These are phyloP conservation scores for Otolemur crassicaudatus DNA, from an alignment of 2,797 vertebrate species.

Conservation along the genomic window DNA sequence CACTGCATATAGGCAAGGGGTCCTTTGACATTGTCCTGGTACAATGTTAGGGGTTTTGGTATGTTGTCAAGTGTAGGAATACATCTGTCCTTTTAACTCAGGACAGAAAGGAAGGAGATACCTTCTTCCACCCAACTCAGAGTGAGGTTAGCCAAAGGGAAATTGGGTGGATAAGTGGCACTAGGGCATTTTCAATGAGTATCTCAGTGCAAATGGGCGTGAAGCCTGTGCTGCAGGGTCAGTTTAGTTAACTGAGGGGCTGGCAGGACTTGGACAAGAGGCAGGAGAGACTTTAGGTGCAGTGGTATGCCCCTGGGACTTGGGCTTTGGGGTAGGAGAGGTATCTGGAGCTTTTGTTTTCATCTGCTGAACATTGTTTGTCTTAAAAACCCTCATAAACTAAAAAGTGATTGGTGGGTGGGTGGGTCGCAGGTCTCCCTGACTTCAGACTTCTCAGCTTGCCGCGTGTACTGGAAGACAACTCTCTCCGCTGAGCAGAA, in stretches of 20 bases:
- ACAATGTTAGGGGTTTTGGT: too few relatives aligned
- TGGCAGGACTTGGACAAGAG: neutral
- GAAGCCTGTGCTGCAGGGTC: neutral
- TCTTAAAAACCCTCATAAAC: neutral
- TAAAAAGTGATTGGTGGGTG: neutral
- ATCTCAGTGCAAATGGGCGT: neutral
- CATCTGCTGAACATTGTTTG: fast-evolving
- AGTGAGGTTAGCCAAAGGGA: neutral
- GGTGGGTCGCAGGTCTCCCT: slow-evolving; percentile 89
- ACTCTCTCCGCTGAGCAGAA: slow-evolving; percentile 82
- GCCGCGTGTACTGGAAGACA: slow-evolving; percentile 92
- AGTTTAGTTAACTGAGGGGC: neutral
- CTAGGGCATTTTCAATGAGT: fast-evolving
- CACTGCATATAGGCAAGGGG: too few relatives aligned
- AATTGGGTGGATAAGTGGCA: neutral
- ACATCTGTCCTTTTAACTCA: fast-evolving
- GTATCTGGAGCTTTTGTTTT: neutral
- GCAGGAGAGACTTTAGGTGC: too few relatives aligned
- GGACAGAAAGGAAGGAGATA: too few relatives aligned
- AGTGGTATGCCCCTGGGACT: neutral
- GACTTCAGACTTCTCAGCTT: slow-evolving; percentile 88
- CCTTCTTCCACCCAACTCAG: neutral
- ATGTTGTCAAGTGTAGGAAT: neutral
- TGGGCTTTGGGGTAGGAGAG: too few relatives aligned
- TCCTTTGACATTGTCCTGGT: neutral